These are phyloP conservation scores for Troglohyphantes excavatus DNA, from an alignment of 2,888 invertebrate species.

Conservation along the genomic window DNA sequence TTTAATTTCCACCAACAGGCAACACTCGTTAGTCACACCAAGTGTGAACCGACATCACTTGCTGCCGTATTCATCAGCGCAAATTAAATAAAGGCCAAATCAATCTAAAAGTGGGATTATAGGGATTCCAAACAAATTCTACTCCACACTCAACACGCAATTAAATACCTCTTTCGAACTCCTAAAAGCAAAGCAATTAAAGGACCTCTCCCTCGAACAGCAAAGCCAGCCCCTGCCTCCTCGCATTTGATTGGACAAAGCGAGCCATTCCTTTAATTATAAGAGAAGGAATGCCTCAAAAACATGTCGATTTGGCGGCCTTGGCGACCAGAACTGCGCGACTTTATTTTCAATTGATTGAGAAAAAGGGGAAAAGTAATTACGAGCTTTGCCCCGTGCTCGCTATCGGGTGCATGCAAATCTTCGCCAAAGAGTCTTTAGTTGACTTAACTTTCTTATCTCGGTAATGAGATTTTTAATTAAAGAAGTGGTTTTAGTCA, in stretches of 20 bases:
- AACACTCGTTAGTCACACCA: not conserved
- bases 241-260: not conserved
- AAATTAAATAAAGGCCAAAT: conserved; percentile 6
- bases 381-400: not conserved
- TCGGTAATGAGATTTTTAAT: conserved; percentile 68
- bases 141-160: conserved; percentile 1
- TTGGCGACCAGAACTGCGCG: not conserved
- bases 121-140: conserved; percentile 5
- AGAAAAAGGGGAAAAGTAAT: conserved; percentile 31
- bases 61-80: not conserved
- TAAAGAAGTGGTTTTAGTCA: conserved; percentile 58
- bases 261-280: conserved; percentile 41
- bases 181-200: conserved; percentile 1
- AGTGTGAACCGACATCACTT: not conserved
- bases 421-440: not conserved
- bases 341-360: conserved; percentile 57
- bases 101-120: conserved; percentile 6
- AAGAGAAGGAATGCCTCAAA: not conserved
- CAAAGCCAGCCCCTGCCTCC: not conserved
- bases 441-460: conserved; percentile 60
- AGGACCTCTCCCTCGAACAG: not conserved
- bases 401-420: conserved; percentile 44
- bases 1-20: no score
- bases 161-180: not conserved
- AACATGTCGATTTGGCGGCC: not conserved